Evolutionary conservation across 2,797 vertebrate genomes (phyloP).

Genomic region (Lindbergichthys nudifrons): DNA sequence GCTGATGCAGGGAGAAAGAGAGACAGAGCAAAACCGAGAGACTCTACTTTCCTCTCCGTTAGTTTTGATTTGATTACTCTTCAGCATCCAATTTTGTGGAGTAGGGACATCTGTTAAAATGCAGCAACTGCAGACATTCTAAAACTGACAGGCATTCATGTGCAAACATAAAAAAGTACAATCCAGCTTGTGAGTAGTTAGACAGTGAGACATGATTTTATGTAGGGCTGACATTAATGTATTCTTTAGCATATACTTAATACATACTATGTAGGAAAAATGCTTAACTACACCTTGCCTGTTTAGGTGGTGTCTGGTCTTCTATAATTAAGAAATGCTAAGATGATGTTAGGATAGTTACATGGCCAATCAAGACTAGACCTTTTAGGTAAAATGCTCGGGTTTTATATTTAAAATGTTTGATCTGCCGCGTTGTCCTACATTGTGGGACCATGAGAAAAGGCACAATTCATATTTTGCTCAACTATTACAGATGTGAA

Average conservation of each 20-base stretch:
- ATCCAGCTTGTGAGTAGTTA: not conserved
- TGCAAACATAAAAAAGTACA: not conserved
- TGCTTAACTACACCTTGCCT: not conserved
- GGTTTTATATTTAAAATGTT: not conserved
- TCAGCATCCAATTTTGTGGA: slow-evolving; percentile 28
- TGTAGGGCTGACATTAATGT: not conserved
- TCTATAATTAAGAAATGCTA: not conserved
- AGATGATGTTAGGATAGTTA: not conserved
- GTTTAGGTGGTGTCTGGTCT: not conserved
- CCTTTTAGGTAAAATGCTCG: not conserved
- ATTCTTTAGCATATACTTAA: not conserved
- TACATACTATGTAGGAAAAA: not conserved
- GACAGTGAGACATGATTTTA: not conserved
- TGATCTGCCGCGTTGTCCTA: not conserved
- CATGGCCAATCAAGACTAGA: not conserved
- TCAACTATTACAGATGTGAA: not conserved
- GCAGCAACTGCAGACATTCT: slow-evolving; percentile 16
- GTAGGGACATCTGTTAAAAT: slow-evolving; percentile 32
- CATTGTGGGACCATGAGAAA: not conserved
- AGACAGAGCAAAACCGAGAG: not conserved
- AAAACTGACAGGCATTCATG: slow-evolving; percentile 1
- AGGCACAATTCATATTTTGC: not conserved
- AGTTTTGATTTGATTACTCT: slow-evolving; percentile 42
- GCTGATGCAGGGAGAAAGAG: slow-evolving; percentile 44
- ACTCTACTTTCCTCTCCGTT: slow-evolving; percentile 16